phyloP scores from a whole-genome alignment of 1,140 invertebrate genomes.

The Scaptomyza pallida region DNA sequence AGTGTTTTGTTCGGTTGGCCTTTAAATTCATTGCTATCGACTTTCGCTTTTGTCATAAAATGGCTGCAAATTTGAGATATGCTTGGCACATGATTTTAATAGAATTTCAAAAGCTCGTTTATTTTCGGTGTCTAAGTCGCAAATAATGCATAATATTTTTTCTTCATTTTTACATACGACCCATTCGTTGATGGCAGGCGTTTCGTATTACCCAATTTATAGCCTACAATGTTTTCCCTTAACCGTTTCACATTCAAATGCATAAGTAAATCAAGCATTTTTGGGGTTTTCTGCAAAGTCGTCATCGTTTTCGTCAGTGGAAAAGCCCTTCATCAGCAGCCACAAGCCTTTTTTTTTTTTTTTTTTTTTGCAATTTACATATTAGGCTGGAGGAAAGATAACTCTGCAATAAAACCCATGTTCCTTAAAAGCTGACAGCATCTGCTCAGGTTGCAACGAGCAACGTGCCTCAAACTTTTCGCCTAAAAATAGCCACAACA shows the following conservation, averaged over 20 bases:
- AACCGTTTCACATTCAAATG: not conserved
- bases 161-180: too few species aligned
- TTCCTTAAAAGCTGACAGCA: slow-evolving; percentile 25
- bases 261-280: slow-evolving; percentile 15
- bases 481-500: slow-evolving; percentile 3
- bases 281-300: not conserved
- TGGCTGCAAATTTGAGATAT: not conserved
- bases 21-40: slow-evolving; percentile 7
- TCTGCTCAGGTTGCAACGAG: slow-evolving; percentile 15
- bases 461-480: not conserved
- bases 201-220: not conserved
- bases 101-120: slow-evolving; percentile 2
- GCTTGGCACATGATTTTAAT: slow-evolving; percentile 2
- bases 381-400: slow-evolving; percentile 1
- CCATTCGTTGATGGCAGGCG: too few species aligned
- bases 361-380: slow-evolving; percentile 12
- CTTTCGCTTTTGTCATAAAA: not conserved
- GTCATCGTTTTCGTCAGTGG: not conserved
- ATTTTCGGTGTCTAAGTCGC: not conserved
- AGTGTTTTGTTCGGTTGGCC: slow-evolving; percentile 21
- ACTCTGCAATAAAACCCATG: slow-evolving; percentile 51
- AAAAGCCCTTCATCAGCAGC: slow-evolving; percentile 23
- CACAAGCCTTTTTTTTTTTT: too few species aligned
- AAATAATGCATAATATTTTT: not conserved
- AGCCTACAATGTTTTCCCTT: not conserved